Percentiles rank a stretch among this genome's conserved stretches.
phyloP scores from a whole-genome alignment of 2,113 vertebrate species.

The Rhinolophus sinicus region DNA sequence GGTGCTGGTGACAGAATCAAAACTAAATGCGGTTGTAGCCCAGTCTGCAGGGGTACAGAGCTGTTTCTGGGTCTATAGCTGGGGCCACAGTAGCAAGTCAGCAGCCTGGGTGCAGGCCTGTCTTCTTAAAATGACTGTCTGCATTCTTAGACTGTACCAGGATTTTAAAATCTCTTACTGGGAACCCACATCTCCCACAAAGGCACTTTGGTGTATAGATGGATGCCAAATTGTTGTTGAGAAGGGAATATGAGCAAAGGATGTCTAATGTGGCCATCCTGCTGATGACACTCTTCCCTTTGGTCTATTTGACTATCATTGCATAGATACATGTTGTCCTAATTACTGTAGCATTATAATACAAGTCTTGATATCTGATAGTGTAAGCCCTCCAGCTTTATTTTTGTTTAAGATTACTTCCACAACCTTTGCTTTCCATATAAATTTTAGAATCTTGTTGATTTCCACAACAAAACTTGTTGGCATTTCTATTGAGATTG shows the following conservation, averaged over 20 bases:
- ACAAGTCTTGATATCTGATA: background rate
- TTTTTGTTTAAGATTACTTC: background rate
- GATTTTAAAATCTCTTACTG: background rate
- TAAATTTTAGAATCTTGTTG: constrained; percentile 13
- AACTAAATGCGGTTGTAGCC: background rate
- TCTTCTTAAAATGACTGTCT: background rate
- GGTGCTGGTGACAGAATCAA: background rate
- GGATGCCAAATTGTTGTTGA: background rate
- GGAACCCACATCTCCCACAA: background rate
- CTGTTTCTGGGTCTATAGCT: background rate
- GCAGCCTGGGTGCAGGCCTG: background rate
- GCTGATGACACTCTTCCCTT: background rate
- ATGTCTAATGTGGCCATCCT: background rate
- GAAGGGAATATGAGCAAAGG: background rate
- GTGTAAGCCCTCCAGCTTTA: background rate
- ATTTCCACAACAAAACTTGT: background rate
- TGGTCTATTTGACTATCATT: background rate
- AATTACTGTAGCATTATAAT: background rate
- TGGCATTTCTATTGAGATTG: background rate
- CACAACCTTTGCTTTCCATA: background rate
- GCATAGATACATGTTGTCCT: background rate
- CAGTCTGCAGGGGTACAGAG: background rate
- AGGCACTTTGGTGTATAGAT: background rate
- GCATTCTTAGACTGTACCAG: background rate
- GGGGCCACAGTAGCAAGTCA: background rate